A percentile compares a stretch with the other conserved stretches of the same genome.
These are phyloP conservation scores for Mesocentrotus franciscanus DNA, from an alignment of 53 echinoderm and acorn worm genomes.

Conservation along the genomic window DNA sequence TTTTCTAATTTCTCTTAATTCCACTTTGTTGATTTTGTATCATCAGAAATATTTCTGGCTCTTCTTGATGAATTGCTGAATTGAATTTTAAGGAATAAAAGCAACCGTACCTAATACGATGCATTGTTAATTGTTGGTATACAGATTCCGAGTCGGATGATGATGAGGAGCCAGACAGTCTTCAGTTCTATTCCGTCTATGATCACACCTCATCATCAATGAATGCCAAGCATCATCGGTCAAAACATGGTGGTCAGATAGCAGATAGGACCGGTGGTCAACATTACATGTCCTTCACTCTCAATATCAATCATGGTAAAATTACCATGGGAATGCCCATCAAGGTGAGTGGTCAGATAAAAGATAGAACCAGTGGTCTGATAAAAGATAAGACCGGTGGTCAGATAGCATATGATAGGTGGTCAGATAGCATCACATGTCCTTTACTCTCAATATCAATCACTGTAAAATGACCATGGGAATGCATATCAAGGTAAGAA, in stretches of 20 bases:
- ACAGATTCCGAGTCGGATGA: constrained; percentile 81
- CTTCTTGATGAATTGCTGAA: not conserved
- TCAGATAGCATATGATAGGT: too few relatives aligned
- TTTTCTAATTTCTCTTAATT: too few relatives aligned
- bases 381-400: too few relatives aligned
- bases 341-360: constrained; percentile 49
- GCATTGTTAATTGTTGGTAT: not conserved
- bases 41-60: too few relatives aligned
- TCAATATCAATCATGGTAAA: constrained; percentile 83
- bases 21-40: too few relatives aligned
- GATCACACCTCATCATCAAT: constrained; percentile 27
- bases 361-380: not conserved
- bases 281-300: constrained; percentile 85
- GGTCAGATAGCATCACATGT: constrained; percentile 72
- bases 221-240: not conserved
- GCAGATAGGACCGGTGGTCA: constrained; percentile 65
- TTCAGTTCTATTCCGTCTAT: constrained; percentile 63
- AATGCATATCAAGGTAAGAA: constrained; percentile 73
- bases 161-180: constrained; percentile 60
- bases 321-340: constrained; percentile 79
- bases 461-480: constrained; percentile 84
- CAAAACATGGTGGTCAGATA: constrained; percentile 45
- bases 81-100: not conserved
- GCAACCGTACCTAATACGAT: not conserved
- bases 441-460: constrained; percentile 83